Percentiles rank a stretch among this genome's conserved stretches.
Evolutionary conservation across 53 echinoderm and acorn worm species (phyloP).

Genomic region (Pentamera pediparva): DNA sequence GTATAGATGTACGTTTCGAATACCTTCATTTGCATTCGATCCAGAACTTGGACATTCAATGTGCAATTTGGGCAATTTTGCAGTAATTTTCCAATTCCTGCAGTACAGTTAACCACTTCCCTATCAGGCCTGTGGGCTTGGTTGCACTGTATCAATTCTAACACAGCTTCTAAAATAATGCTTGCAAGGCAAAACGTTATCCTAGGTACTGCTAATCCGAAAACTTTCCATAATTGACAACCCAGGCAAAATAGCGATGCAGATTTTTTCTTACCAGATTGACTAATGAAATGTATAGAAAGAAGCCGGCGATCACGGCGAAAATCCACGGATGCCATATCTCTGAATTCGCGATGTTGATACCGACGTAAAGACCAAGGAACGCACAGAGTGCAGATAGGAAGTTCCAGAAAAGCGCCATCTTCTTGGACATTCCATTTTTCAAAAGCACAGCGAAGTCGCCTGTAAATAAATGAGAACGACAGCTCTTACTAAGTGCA

Average conservation of each 20-base stretch:
- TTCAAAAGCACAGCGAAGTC: constrained; percentile 79
- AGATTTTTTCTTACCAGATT: constrained; percentile 57
- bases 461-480: constrained; percentile 34
- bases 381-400: constrained; percentile 66
- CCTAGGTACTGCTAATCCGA: too few relatives aligned
- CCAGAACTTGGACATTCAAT: too few relatives aligned
- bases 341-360: constrained; percentile 54
- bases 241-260: neutral
- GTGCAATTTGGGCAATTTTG: too few relatives aligned
- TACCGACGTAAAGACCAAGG: constrained; percentile 71
- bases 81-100: too few relatives aligned
- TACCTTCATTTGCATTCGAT: too few relatives aligned
- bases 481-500: too few relatives aligned
- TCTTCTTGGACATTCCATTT: constrained; percentile 63
- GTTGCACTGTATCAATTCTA: too few relatives aligned
- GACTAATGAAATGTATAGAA: constrained; percentile 77
- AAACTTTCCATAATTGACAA: neutral
- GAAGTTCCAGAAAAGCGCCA: constrained; percentile 75
- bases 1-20: too few relatives aligned
- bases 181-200: neutral
- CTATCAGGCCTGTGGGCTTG: too few relatives aligned
- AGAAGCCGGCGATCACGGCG: constrained; percentile 77
- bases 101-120: too few relatives aligned
- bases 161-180: too few relatives aligned
- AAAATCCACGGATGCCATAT: constrained; percentile 73